These are phyloP conservation scores for Caenorhabditis brenneri DNA, from an alignment of 1,140 invertebrate species.

Conservation along the genomic window DNA sequence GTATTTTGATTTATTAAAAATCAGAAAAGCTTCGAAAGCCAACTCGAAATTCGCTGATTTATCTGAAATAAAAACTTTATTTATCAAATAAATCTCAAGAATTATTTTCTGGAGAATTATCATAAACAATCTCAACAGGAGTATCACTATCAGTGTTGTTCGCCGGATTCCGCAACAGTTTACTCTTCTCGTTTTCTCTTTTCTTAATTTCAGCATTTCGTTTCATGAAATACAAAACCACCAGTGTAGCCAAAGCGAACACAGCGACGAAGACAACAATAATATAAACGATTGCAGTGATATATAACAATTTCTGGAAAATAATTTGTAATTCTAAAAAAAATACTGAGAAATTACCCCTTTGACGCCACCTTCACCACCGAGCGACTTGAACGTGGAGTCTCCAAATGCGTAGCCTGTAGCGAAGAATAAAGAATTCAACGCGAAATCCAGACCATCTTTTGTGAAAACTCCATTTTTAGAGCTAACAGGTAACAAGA, in stretches of 20 bases:
- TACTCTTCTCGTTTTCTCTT: conserved; percentile 17
- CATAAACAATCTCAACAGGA: conserved; percentile 17
- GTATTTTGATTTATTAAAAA: too few species aligned
- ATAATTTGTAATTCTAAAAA: not conserved
- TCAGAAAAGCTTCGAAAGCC: too few species aligned
- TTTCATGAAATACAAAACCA: not conserved
- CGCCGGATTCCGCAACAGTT: not conserved
- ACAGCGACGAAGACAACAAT: not conserved
- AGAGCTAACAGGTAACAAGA: not conserved
- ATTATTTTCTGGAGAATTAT: not conserved
- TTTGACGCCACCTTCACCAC: not conserved
- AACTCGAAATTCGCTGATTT: too few species aligned
- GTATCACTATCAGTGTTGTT: not conserved
- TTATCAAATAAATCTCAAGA: too few species aligned
- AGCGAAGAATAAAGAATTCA: conserved; percentile 11
- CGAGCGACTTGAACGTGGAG: conserved; percentile 7
- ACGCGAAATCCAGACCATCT: not conserved
- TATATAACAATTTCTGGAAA: not conserved
- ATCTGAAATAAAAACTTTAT: too few species aligned
- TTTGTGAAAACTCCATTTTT: not conserved
- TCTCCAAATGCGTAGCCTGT: not conserved
- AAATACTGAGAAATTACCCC: not conserved
- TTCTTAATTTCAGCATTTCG: not conserved
- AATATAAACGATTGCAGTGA: not conserved
- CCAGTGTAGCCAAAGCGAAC: not conserved